Conservation (phyloP, 2,113 vertebrate species). For the Apodemus sylvaticus region DNA sequence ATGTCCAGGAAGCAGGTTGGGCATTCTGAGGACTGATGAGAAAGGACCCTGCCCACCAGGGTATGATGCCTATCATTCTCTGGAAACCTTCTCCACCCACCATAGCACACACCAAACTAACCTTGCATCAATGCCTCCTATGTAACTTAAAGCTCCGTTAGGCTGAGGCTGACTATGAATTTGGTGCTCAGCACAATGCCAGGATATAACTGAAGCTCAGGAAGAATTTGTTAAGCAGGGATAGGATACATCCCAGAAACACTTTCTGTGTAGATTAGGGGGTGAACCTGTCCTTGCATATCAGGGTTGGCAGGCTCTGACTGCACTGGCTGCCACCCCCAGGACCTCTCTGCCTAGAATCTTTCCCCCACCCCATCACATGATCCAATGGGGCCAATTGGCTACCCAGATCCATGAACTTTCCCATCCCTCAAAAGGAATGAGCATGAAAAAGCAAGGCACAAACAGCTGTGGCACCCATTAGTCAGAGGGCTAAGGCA, state of each 20-base stretch:
- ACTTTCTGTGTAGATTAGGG: neutral
- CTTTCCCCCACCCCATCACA: neutral
- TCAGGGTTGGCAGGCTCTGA: neutral
- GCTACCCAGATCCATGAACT: neutral
- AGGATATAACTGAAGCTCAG: neutral
- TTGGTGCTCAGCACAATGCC: neutral
- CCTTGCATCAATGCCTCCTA: neutral
- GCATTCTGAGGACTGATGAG: neutral
- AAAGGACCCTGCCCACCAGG: neutral
- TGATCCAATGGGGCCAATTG: neutral
- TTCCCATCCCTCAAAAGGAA: neutral
- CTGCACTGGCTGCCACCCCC: neutral
- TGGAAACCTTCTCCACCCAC: neutral
- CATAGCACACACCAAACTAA: neutral
- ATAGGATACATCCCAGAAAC: constrained; percentile 4
- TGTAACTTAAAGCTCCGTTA: neutral
- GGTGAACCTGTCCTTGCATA: neutral
- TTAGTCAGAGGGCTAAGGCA: neutral
- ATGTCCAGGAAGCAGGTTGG: neutral
- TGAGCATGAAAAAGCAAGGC: neutral
- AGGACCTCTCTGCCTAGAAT: neutral
- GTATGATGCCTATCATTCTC: neutral
- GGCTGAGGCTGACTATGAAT: neutral
- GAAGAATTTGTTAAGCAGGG: neutral
- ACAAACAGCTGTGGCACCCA: neutral